Percentiles rank a stretch among this genome's conserved stretches.
Conservation (phyloP, 35 echinoderm and acorn worm genomes). For the Apostichopus parvimensis region DNA sequence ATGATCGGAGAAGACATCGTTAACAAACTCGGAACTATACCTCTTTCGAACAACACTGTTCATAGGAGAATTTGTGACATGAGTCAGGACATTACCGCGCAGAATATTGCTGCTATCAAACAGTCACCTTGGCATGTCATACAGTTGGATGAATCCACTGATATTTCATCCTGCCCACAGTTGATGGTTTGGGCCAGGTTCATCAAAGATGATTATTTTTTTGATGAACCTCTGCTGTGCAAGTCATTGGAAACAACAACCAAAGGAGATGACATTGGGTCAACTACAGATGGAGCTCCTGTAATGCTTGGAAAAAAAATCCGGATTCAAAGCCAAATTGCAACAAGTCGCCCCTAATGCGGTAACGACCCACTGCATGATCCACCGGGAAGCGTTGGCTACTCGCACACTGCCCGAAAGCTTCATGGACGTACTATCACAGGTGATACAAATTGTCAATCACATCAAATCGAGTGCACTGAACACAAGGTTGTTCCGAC, state of each 20-base stretch:
- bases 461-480: conserved; percentile 27
- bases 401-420: conserved; percentile 15
- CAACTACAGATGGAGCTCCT: conserved; percentile 27
- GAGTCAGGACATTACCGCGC: conserved; percentile 3
- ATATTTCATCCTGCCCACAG: conserved; percentile 16
- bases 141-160: conserved; percentile 16
- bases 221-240: conserved; percentile 1
- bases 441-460: conserved; percentile 9
- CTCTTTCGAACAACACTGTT: conserved; percentile 27
- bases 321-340: not conserved
- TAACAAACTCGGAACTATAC: conserved; percentile 14
- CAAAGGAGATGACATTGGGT: not conserved
- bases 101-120: conserved; percentile 20
- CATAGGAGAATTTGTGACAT: conserved; percentile 14
- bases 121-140: conserved; percentile 22
- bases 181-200: conserved; percentile 13
- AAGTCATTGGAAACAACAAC: conserved; percentile 25
- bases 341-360: not conserved
- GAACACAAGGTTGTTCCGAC: conserved; percentile 12
- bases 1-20: conserved; percentile 24
- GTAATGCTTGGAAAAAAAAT: not conserved
- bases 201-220: conserved; percentile 13
- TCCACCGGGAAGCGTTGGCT: conserved; percentile 14
- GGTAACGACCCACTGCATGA: not conserved
- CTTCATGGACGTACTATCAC: not conserved